These are phyloP conservation scores for Stenoptilia bipunctidactyla DNA, from an alignment of 2,888 invertebrate species.

Conservation along the genomic window DNA sequence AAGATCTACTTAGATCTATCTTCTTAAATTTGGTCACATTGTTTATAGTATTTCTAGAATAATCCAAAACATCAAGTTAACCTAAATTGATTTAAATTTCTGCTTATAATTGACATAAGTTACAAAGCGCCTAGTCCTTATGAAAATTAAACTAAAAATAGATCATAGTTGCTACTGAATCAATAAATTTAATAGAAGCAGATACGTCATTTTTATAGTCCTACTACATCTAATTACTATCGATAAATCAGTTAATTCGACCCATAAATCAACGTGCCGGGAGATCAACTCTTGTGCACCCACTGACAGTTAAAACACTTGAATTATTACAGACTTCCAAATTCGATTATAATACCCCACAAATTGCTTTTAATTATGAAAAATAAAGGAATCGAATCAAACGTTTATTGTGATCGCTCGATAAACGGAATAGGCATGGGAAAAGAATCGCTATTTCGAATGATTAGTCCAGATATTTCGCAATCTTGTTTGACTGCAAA, in stretches of 20 bases:
- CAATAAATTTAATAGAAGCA: conserved; percentile 20
- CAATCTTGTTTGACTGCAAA: conserved; percentile 68
- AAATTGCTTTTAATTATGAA: conserved; percentile 53
- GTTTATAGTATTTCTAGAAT: no score
- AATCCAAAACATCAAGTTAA: no score
- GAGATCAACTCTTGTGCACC: background rate
- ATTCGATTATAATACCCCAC: conserved; percentile 43
- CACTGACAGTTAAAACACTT: conserved; percentile 44
- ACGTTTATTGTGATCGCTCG: conserved; percentile 27
- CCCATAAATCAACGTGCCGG: conserved; percentile 35
- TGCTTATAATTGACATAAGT: no score
- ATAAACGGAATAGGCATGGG: conserved; percentile 57
- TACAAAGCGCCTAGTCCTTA: no score
- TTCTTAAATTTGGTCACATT: no score
- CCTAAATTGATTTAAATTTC: no score
- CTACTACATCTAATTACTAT: conserved; percentile 35
- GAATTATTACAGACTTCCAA: conserved; percentile 46
- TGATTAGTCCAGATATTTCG: conserved; percentile 54
- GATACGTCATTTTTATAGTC: conserved; percentile 35
- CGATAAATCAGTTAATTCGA: conserved; percentile 39
- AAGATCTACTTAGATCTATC: no score
- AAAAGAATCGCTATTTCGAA: conserved; percentile 40
- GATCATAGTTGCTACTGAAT: conserved; percentile 17
- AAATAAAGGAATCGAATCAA: conserved; percentile 32
- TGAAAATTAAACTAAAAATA: no score